Evolutionary conservation across 2,113 vertebrate genomes (phyloP).

Genomic region (Protomyctophum bolini): DNA sequence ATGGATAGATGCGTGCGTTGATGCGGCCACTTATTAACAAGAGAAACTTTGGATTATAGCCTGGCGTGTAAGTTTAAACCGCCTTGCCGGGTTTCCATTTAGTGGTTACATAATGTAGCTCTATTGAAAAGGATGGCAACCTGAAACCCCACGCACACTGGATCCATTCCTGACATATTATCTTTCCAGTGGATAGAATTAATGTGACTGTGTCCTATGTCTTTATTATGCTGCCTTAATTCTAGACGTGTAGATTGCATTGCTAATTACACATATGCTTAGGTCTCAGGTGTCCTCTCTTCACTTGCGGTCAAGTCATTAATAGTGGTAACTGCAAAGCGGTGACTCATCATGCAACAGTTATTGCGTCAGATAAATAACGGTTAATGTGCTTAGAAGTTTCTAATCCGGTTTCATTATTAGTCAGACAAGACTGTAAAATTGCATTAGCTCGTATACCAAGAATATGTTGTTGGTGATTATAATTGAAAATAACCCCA

Average conservation of each 20-base stretch:
- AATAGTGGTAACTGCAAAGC: background rate
- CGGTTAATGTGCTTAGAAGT: too few species aligned
- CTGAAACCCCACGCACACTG: slow-evolving; percentile 20
- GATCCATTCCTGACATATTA: background rate
- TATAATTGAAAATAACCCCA: too few species aligned
- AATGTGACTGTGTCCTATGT: slow-evolving; percentile 34
- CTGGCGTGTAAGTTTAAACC: slow-evolving; percentile 61
- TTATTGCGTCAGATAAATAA: too few species aligned
- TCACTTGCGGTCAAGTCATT: slow-evolving; percentile 15
- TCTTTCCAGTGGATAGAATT: slow-evolving; percentile 51
- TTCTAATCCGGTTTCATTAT: too few species aligned
- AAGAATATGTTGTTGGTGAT: too few species aligned
- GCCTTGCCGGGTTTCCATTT: slow-evolving; percentile 51
- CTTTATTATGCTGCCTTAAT: slow-evolving; percentile 54
- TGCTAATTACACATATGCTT: slow-evolving; percentile 56
- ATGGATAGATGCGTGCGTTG: too few species aligned
- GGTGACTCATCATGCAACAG: too few species aligned
- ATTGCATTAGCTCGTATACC: too few species aligned
- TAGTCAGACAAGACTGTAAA: too few species aligned
- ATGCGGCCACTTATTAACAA: too few species aligned
- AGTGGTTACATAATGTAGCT: slow-evolving; percentile 49
- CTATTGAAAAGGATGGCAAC: slow-evolving; percentile 55
- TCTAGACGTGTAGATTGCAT: slow-evolving; percentile 52
- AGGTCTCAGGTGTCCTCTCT: slow-evolving; percentile 38
- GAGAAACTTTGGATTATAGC: slow-evolving; percentile 42